Conservation (phyloP, 2,797 vertebrate genomes). For the Erethizon dorsatum region DNA sequence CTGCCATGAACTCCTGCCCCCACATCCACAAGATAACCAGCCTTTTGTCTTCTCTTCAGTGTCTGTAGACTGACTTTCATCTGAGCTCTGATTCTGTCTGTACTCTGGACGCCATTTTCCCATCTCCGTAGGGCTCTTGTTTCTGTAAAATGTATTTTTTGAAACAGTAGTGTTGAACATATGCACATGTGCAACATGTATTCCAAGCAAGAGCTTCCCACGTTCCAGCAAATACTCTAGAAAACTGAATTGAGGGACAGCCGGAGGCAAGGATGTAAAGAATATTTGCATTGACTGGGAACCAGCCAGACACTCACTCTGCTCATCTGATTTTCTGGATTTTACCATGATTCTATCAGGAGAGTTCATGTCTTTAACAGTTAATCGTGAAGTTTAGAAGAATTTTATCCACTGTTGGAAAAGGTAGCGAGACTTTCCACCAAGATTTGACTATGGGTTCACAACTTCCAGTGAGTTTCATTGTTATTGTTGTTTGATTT, state of each 20-base stretch:
- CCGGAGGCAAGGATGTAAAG: background rate
- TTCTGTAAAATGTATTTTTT: background rate
- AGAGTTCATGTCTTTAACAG: conserved; percentile 36
- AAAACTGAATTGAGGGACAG: background rate
- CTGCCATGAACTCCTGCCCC: background rate
- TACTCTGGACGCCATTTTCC: background rate
- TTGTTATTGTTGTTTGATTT: conserved; percentile 4
- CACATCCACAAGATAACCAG: background rate
- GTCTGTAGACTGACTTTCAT: background rate
- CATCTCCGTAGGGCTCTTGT: background rate
- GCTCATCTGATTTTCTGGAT: conserved; percentile 36
- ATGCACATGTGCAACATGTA: background rate
- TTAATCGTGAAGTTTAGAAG: conserved; percentile 49
- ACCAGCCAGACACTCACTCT: background rate
- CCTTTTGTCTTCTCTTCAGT: background rate
- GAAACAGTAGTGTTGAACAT: background rate
- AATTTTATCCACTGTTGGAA: background rate
- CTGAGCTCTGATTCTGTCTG: background rate
- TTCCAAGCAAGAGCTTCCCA: background rate
- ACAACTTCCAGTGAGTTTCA: background rate
- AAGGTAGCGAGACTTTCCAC: conserved; percentile 8
- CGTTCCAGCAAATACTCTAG: background rate
- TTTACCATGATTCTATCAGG: conserved; percentile 30
- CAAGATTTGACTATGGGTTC: conserved; percentile 36
- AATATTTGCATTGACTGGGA: background rate